Conservation (phyloP, 2,113 vertebrate genomes). For the Mellivora capensis region DNA sequence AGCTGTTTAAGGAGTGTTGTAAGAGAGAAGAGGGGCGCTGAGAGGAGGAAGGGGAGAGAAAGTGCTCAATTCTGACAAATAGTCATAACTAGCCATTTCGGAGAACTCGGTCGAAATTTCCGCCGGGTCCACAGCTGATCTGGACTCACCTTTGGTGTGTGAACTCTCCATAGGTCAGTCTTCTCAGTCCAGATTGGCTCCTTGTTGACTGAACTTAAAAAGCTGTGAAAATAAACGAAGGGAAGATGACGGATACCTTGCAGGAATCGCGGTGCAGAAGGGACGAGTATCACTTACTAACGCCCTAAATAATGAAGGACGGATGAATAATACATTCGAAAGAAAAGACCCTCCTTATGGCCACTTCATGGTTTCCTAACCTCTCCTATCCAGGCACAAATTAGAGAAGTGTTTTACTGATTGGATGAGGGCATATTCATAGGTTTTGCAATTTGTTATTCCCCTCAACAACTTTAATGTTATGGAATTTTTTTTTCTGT, state of each 20-base stretch:
- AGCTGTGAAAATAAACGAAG: conserved; percentile 28
- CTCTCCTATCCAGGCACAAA: background rate
- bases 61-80: background rate
- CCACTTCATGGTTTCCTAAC: background rate
- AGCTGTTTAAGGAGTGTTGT: background rate
- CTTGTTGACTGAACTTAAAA: conserved; percentile 42
- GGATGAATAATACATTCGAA: conserved; percentile 59
- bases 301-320: conserved; percentile 64
- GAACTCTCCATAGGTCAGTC: background rate
- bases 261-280: background rate
- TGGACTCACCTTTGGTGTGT: conserved; percentile 52
- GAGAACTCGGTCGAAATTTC: background rate
- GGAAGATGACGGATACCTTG: background rate
- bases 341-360: conserved; percentile 47
- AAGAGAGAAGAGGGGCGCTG: background rate
- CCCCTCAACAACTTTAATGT: background rate
- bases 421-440: background rate
- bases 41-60: background rate
- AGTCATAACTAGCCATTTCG: background rate
- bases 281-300: conserved; percentile 48
- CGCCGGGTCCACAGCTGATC: background rate
- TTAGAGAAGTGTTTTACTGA: background rate
- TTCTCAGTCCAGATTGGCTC: background rate
- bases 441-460: background rate
- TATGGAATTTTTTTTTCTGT: background rate